Conservation (phyloP, 2,113 vertebrate genomes). For the Pseudopodoces humilis region DNA sequence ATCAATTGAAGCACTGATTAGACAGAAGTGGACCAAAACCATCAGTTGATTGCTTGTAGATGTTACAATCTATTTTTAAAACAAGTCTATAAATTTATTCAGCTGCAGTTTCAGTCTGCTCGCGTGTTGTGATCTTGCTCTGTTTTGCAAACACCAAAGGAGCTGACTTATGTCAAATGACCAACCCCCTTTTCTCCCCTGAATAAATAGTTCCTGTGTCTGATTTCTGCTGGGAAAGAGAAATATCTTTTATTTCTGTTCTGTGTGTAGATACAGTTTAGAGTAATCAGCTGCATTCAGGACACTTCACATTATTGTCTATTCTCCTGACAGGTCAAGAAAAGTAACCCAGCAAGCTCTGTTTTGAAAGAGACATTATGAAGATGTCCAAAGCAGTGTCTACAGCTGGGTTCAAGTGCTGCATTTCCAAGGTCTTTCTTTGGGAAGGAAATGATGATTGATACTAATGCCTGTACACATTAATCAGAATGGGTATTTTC, state of each 20-base stretch:
- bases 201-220: background rate
- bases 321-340: background rate
- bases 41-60: constrained; percentile 49
- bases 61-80: constrained; percentile 33
- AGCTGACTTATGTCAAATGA: constrained; percentile 22
- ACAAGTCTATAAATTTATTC: constrained; percentile 4
- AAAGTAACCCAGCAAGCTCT: background rate
- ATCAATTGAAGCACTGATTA: constrained; percentile 51
- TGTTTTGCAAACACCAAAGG: constrained; percentile 49
- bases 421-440: constrained; percentile 28
- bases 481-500: constrained; percentile 44
- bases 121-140: background rate
- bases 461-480: constrained; percentile 25
- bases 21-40: constrained; percentile 32
- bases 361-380: constrained; percentile 27
- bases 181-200: background rate
- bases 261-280: background rate
- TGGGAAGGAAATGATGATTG: constrained; percentile 34
- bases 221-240: background rate
- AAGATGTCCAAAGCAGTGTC: background rate
- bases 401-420: constrained; percentile 27
- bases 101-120: background rate
- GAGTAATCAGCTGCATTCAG: constrained; percentile 12
- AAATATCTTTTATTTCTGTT: background rate
- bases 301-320: constrained; percentile 22